These are phyloP conservation scores for Spermophilus dauricus DNA, from an alignment of 2,113 vertebrate species.

Conservation along the genomic window DNA sequence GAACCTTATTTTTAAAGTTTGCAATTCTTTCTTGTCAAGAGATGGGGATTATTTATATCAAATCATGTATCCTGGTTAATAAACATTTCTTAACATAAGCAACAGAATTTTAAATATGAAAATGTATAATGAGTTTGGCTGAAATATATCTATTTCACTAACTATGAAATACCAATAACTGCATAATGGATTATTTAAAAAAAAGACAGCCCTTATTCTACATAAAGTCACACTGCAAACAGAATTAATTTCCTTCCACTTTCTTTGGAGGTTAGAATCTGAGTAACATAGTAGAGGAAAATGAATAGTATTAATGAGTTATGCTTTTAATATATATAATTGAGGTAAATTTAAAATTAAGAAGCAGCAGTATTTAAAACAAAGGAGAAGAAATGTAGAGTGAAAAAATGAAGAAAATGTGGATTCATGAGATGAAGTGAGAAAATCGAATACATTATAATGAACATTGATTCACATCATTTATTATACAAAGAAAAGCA, in stretches of 20 bases:
- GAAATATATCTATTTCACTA: not conserved
- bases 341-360: not conserved
- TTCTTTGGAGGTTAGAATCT: not conserved
- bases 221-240: not conserved
- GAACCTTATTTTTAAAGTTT: not conserved
- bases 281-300: conserved; percentile 11
- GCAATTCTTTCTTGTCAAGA: not conserved
- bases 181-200: not conserved
- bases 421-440: not conserved
- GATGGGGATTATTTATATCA: not conserved
- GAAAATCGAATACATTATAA: not conserved
- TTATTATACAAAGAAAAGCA: not conserved
- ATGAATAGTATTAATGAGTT: not conserved
- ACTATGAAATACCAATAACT: not conserved
- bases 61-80: not conserved
- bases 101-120: not conserved
- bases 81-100: not conserved
- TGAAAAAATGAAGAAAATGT: not conserved
- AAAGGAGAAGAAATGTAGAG: not conserved
- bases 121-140: not conserved
- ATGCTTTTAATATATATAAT: not conserved
- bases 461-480: not conserved
- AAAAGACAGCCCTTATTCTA: not conserved
- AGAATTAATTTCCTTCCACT: not conserved
- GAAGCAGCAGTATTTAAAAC: not conserved